Evolutionary conservation across 2,888 invertebrate species (phyloP).

Genomic region (Ernsta delagoae): DNA sequence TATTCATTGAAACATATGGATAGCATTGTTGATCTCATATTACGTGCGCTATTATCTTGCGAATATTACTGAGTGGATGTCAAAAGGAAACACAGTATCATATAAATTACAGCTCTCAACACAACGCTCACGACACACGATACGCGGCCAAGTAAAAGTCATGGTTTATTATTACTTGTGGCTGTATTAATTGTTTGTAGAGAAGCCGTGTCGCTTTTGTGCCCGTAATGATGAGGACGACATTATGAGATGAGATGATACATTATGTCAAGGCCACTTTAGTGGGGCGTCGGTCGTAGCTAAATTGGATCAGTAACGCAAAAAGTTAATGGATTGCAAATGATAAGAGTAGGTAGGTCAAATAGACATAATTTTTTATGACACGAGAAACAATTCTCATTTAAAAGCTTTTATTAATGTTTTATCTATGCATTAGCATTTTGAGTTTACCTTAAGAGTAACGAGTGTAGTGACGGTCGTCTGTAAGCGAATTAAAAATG

Average conservation of each 20-base stretch:
- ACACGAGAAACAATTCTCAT: no score
- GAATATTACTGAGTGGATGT: constrained; percentile 4
- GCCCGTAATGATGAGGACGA: constrained; percentile 14
- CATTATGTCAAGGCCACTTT: constrained; percentile 4
- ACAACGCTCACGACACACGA: neutral
- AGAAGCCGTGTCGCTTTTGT: constrained; percentile 11
- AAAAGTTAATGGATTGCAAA: neutral
- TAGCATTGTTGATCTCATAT: constrained; percentile 1
- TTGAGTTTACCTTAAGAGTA: no score
- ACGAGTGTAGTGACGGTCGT: no score
- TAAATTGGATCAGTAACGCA: neutral
- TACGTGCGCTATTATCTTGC: neutral
- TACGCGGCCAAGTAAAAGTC: neutral
- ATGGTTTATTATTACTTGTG: constrained; percentile 6
- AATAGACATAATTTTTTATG: no score
- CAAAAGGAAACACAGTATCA: neutral
- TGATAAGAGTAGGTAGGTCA: neutral
- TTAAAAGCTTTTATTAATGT: no score
- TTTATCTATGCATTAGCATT: no score
- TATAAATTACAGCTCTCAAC: constrained; percentile 4
- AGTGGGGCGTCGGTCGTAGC: neutral
- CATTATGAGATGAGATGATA: neutral
- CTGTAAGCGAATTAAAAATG: no score
- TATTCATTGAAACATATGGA: neutral
- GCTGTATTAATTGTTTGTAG: constrained; percentile 26